Percentiles rank a stretch among this genome's conserved stretches.
These are phyloP conservation scores for Catostomus latipinnis DNA, from an alignment of 2,797 vertebrate genomes.

Conservation along the genomic window DNA sequence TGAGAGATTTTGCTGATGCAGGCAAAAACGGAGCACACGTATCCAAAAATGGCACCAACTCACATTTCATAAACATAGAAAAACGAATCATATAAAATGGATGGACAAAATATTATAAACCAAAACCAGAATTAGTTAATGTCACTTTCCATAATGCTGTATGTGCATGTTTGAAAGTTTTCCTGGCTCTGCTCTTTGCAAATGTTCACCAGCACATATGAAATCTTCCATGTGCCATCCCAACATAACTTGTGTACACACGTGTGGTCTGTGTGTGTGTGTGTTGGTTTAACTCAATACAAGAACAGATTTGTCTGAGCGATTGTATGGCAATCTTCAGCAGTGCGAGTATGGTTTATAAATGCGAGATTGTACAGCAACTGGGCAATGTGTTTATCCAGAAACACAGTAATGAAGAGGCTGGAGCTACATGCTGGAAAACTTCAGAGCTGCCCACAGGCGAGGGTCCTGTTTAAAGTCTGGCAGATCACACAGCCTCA, in stretches of 20 bases:
- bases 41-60: neutral
- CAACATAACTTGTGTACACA: slow-evolving; percentile 8
- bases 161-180: slow-evolving; percentile 6
- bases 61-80: neutral
- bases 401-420: slow-evolving; percentile 55
- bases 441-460: slow-evolving; percentile 63
- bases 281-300: slow-evolving; percentile 21
- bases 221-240: slow-evolving; percentile 34
- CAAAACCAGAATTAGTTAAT: slow-evolving; percentile 1
- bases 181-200: slow-evolving; percentile 3
- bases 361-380: slow-evolving; percentile 44
- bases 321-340: slow-evolving; percentile 39
- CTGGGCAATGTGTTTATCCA: slow-evolving; percentile 53
- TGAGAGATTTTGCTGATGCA: neutral
- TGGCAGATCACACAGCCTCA: slow-evolving; percentile 58
- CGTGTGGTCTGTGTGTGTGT: slow-evolving; percentile 58
- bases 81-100: slow-evolving; percentile 4
- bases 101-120: neutral
- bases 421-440: slow-evolving; percentile 56
- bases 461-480: slow-evolving; percentile 59
- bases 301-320: slow-evolving; percentile 44
- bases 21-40: neutral
- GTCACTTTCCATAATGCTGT: slow-evolving; percentile 7
- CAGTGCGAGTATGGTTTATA: slow-evolving; percentile 33
- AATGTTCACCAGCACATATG: neutral